Base-by-base conservation (phyloP, 1,140 invertebrate genomes). In the Philopotamus ludificatus region DNA sequence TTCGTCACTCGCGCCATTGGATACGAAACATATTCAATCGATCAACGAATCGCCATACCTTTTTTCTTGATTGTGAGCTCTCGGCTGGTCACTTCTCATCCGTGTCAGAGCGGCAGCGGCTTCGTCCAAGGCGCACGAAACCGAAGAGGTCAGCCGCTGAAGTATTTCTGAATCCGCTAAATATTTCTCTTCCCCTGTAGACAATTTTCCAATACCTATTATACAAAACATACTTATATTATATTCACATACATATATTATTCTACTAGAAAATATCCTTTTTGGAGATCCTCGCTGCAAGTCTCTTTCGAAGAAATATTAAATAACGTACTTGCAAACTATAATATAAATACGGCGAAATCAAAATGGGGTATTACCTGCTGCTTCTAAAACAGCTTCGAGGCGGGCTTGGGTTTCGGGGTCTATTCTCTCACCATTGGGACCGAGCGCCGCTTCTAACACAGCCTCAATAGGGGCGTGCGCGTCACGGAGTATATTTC, bases 121-220 rank as follows among this genome's bases (percentile, higher is more conserved):
- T 82, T 97, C 95, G 83, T 97, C 95, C 67, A 98, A 84, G 51
- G 95, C 93, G 83, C 91, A 94, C 71, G 92, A 94, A 58, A 95
- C 93, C 71, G 89, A 91, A 18, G 92, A 93, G 63, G 92, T 93
- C 72, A 94, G 81, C 69, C 90, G 86, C 71, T 90, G 82, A 44
- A 94, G 81, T 61, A 93, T 91, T 77, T 92, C 89, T 74, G 89
- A 89, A 78, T 91, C 89, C 28, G 87, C 86, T 68, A 90, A 80
- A 76, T 89, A 86, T 77, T 90, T 91, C 71, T 88, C 88, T 83
- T 91, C 89, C 76, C 89, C 87, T 61, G 86, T 83, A 45, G 89
- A 87, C 71, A 91, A 83, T 75, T 90, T 90, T 69, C 89, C 87
- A 73, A 92, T 91, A 71, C 88, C 89, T 89, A 75, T 7, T 73